Conservation (phyloP, 2,888 invertebrate genomes). For the Luperina testacea region DNA sequence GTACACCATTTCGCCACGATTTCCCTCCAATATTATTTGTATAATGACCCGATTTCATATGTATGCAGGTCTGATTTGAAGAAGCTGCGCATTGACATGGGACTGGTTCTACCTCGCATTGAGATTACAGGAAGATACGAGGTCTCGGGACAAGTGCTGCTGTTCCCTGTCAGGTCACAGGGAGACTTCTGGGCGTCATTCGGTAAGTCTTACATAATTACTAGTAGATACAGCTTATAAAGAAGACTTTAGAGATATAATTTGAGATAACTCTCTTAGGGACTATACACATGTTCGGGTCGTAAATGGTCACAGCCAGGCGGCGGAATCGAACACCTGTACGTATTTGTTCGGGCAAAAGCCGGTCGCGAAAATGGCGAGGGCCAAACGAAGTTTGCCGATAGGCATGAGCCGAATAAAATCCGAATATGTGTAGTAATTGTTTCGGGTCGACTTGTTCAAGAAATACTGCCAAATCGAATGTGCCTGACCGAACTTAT, state of each 20-base stretch:
- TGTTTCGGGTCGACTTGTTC: background rate
- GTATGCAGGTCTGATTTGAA: constrained; percentile 89
- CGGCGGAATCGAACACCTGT: background rate
- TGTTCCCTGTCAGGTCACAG: constrained; percentile 94
- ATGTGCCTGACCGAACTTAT: background rate
- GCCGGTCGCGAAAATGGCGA: background rate
- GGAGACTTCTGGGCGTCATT: constrained; percentile 96
- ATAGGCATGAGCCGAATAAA: background rate
- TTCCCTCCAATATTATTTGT: background rate
- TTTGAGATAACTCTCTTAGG: background rate
- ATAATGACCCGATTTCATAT: constrained; percentile 5
- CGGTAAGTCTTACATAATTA: constrained; percentile 88
- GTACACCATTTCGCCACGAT: too few species aligned
- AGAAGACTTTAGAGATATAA: background rate
- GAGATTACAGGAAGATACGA: constrained; percentile 94
- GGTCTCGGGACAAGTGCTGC: constrained; percentile 93
- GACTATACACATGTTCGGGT: background rate
- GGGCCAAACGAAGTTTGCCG: background rate
- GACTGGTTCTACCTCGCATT: constrained; percentile 92
- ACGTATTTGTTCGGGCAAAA: background rate
- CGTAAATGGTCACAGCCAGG: background rate
- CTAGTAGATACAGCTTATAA: too few species aligned
- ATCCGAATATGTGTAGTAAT: background rate
- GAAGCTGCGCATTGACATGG: constrained; percentile 91
- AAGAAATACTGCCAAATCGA: background rate